Conservation (phyloP, 2,113 vertebrate genomes). For the Suncus etruscus region DNA sequence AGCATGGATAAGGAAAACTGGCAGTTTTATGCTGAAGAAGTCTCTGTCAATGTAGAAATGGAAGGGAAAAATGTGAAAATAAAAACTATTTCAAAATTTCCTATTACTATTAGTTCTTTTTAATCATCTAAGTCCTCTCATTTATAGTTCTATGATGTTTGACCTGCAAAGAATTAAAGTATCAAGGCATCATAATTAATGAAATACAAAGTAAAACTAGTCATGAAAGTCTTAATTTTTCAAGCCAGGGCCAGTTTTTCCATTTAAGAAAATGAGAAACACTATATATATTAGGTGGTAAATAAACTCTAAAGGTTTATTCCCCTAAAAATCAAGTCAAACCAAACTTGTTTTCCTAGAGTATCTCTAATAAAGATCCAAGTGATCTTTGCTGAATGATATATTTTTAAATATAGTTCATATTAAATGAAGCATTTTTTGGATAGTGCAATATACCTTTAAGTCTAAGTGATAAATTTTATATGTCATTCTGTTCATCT, state of each 20-base stretch:
- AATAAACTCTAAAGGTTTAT: not conserved
- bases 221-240: not conserved
- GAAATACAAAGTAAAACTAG: not conserved
- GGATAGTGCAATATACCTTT: not conserved
- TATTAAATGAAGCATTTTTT: not conserved
- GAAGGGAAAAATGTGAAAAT: not conserved
- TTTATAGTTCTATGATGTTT: not conserved
- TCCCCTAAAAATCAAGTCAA: constrained; percentile 25
- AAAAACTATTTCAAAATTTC: constrained; percentile 7
- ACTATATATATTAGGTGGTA: not conserved
- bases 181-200: not conserved
- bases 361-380: not conserved
- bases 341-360: not conserved
- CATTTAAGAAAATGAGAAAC: constrained; percentile 30
- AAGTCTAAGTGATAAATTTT: not conserved
- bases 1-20: not conserved
- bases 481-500: no score
- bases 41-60: not conserved
- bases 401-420: not conserved
- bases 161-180: not conserved
- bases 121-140: not conserved
- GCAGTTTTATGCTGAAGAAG: not conserved
- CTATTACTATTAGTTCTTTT: not conserved
- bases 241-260: constrained; percentile 1
- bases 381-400: not conserved